Evolutionary conservation across 2,113 vertebrate species (phyloP), one percentile per base, ranked within the genome.

Genomic region (Sphaerodactylus townsendi): DNA sequence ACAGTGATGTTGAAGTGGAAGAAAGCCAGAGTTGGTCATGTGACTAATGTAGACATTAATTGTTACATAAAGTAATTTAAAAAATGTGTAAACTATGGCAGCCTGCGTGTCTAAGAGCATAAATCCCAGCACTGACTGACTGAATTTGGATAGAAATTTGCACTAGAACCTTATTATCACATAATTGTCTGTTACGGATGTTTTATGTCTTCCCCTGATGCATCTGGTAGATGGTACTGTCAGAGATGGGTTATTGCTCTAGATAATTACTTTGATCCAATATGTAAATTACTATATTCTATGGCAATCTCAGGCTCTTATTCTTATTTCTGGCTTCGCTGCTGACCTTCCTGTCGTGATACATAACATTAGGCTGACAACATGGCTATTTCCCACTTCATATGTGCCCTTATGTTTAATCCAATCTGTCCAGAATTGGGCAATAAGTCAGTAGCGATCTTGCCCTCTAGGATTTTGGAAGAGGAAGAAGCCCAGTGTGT

Each of bases 41-140:
- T 68, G n/a, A n/a, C 65, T 68, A 68, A 82, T 84, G 78, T 84
- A 82, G 92, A 87, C 19, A 90, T 86, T 91, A 59, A 82, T 80
- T 44, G 59, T 62, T 56, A 56, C 19, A 56, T 56, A 56, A 90
- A 84, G 80, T 85, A 92, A 92, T 87, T 90, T 92, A 83, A 92
- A 93, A 92, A 92, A 90, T 82, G 85, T 91, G 92, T 93, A 91
- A 89, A 90, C 88, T 93, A 90, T 90, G 92, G 82, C 77, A 92
- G 89, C 77, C 88, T 83, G 80, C 90, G 87, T 90, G 85, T 87
- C 85, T 89, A 72, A 88, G 62, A 75, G 66, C 81, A 94, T 92
- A 93, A 94, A 94, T 93, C 79, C 82, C 77, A 83, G 79, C 79
- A 53, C 84, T 92, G 93, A 92, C 81, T 91, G 91, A 88, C 84